Conservation (phyloP, 2,113 vertebrate species). For the Struthio camelus region DNA sequence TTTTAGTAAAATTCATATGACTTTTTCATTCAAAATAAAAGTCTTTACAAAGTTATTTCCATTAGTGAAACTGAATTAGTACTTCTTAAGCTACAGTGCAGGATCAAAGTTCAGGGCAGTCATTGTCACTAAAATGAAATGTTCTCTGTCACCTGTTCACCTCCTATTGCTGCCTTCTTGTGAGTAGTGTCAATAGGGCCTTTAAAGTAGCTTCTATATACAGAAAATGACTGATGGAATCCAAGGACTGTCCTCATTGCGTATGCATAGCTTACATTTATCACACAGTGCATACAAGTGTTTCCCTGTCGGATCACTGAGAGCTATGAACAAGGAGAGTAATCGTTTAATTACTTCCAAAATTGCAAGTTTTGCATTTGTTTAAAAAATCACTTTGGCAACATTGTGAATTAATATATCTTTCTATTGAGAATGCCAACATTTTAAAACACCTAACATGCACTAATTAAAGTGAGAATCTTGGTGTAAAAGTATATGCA, state of each 20-base stretch:
- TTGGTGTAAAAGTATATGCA: neutral
- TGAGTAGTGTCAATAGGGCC: too few species aligned
- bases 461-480: neutral
- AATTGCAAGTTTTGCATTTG: neutral
- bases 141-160: neutral
- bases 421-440: neutral
- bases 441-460: neutral
- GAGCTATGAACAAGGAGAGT: neutral
- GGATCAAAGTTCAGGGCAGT: neutral
- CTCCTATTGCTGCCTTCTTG: neutral
- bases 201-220: neutral
- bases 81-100: neutral
- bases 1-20: neutral
- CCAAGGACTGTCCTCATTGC: neutral
- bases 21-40: neutral
- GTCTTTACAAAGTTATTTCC: neutral
- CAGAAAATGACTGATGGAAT: neutral
- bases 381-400: neutral
- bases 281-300: accelerated
- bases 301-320: neutral
- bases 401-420: neutral
- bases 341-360: neutral
- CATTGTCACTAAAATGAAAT: neutral
- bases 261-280: neutral
- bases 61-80: neutral